Conservation (phyloP, 2,888 invertebrate genomes). For the Perithous albicinctus region DNA sequence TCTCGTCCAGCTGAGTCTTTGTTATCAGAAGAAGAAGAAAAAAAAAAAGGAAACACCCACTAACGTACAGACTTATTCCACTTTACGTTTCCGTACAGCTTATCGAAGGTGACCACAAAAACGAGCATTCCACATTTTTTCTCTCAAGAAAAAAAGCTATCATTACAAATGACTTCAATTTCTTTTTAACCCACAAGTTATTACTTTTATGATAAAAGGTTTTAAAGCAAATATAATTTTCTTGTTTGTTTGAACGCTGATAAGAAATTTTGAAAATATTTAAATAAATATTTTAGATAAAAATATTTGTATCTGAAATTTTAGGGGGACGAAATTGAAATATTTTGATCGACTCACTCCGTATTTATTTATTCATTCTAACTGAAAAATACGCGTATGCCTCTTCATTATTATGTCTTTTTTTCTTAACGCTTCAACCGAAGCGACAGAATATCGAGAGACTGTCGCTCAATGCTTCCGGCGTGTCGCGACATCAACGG, state of each 20-base stretch:
- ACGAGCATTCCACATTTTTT: slow-evolving; percentile 5
- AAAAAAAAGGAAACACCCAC: background rate
- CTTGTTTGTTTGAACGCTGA: no score
- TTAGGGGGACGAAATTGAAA: background rate
- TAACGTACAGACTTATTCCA: background rate
- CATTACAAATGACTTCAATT: background rate
- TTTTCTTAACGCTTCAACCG: slow-evolving; percentile 17
- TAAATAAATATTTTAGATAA: background rate
- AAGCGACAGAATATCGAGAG: slow-evolving; percentile 22
- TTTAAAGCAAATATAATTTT: no score
- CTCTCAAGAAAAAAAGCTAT: no score
- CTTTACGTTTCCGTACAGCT: slow-evolving; percentile 36
- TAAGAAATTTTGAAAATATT: no score
- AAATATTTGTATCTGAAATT: background rate
- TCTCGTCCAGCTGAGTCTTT: slow-evolving; percentile 11
- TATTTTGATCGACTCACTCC: background rate
- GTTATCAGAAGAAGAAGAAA: slow-evolving; percentile 22
- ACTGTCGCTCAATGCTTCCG: slow-evolving; percentile 46
- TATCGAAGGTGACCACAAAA: slow-evolving; percentile 49
- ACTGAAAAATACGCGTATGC: background rate
- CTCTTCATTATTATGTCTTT: slow-evolving; percentile 17
- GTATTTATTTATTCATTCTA: background rate
- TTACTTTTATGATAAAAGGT: no score
- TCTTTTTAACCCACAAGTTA: no score
- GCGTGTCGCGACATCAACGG: slow-evolving; percentile 38